phyloP scores from a whole-genome alignment of 2,113 vertebrate species.

The Lasiurus borealis region DNA sequence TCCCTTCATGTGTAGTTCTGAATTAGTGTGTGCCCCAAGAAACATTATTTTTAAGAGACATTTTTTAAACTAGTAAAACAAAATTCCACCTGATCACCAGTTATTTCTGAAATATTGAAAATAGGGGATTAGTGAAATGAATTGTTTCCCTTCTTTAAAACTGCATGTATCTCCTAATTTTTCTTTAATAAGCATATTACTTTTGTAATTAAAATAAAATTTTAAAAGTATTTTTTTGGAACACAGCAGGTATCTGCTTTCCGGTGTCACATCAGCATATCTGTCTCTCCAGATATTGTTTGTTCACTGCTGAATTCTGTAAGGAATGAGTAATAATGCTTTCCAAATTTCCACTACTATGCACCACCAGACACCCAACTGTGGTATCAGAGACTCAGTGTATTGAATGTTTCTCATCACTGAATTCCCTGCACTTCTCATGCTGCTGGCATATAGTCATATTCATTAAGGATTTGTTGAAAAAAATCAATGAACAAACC shows the following conservation, averaged over 20 bases:
- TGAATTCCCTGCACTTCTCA: not conserved
- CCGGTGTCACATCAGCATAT: not conserved
- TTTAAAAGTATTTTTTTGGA: not conserved
- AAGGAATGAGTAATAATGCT: not conserved
- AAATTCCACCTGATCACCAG: not conserved
- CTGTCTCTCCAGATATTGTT: not conserved
- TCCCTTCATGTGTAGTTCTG: not conserved
- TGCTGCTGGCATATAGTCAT: not conserved
- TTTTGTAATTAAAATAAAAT: slow-evolving; percentile 3
- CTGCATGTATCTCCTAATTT: not conserved
- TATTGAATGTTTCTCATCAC: not conserved
- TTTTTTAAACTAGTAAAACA: not conserved
- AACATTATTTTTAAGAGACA: not conserved
- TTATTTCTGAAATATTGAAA: not conserved
- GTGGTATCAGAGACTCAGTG: not conserved
- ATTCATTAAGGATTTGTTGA: not conserved
- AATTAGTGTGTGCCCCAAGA: not conserved
- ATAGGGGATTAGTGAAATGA: not conserved
- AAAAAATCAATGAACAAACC: not conserved
- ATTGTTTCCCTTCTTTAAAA: not conserved
- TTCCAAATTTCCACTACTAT: not conserved
- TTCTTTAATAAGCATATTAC: not conserved
- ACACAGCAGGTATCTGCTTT: not conserved
- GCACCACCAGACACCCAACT: not conserved
- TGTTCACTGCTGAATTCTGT: not conserved